phyloP scores from a whole-genome alignment of 2,113 vertebrate genomes.

The Eretmochelys imbricata region DNA sequence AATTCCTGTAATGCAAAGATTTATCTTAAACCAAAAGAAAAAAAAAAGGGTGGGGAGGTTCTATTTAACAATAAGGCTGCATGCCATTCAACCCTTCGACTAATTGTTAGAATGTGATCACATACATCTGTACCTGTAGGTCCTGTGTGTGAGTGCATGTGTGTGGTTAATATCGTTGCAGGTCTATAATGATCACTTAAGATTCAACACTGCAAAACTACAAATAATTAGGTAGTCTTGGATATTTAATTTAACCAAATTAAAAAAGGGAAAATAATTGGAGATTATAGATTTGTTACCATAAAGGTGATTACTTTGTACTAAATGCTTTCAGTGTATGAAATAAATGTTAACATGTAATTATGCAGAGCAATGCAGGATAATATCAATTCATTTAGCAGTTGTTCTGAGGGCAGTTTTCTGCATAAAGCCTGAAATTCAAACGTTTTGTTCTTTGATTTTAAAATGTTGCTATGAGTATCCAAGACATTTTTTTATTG shows the following conservation, averaged over 20 bases:
- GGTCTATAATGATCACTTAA: not conserved
- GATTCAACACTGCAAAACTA: not conserved
- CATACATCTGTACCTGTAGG: not conserved
- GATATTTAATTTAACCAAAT: not conserved
- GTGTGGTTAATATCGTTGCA: not conserved
- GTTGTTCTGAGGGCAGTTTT: not conserved
- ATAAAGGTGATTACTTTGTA: not conserved
- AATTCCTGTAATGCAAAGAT: constrained; percentile 20
- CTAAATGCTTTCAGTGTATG: not conserved
- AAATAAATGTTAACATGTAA: not conserved
- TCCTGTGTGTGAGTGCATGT: not conserved
- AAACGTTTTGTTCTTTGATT: not conserved
- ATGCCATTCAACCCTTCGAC: not conserved
- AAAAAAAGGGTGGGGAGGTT: not conserved
- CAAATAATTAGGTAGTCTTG: not conserved
- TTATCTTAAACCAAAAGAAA: not conserved
- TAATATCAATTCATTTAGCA: not conserved
- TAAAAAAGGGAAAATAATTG: not conserved
- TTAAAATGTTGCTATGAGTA: not conserved
- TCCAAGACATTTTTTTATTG: not conserved
- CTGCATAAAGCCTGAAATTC: not conserved
- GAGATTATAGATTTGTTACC: not conserved
- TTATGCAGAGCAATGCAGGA: not conserved
- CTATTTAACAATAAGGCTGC: not conserved
- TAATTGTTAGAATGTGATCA: not conserved